These are phyloP conservation scores for Deroplatys truncata DNA, from an alignment of 2,888 invertebrate genomes.

Conservation along the genomic window DNA sequence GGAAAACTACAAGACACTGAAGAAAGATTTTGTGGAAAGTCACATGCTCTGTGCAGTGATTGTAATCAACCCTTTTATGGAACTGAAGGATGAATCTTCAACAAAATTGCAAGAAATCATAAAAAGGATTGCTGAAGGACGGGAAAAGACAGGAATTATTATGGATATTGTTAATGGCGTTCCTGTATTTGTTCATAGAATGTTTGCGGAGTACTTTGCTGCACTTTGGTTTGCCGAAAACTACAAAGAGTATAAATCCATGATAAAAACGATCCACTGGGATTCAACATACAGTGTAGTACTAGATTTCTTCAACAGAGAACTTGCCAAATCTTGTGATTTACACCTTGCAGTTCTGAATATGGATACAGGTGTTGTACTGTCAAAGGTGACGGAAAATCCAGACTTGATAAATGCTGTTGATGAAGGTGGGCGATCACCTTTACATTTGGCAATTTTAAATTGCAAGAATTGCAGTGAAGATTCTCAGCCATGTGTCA, in stretches of 20 bases:
- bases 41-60: constrained; percentile 13
- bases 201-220: constrained; percentile 25
- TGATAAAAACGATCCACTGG: neutral
- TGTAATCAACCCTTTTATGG: neutral
- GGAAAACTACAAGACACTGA: neutral
- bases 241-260: neutral
- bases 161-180: constrained; percentile 1
- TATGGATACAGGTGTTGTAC: neutral
- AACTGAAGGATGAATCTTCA: neutral
- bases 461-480: neutral
- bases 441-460: constrained; percentile 5
- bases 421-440: constrained; percentile 6
- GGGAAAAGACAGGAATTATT: constrained; percentile 21
- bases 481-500: neutral
- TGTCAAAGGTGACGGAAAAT: neutral
- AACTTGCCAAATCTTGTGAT: constrained; percentile 5
- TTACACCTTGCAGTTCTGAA: constrained; percentile 14
- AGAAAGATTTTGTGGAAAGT: neutral
- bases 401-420: neutral
- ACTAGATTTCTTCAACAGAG: constrained; percentile 15
- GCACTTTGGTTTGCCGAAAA: constrained; percentile 21
- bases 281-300: constrained; percentile 3
- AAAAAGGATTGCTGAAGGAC: neutral
- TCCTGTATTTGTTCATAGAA: constrained; percentile 22
- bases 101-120: neutral